Conservation (phyloP, 2,888 invertebrate species). For the Bombyx huttoni region DNA sequence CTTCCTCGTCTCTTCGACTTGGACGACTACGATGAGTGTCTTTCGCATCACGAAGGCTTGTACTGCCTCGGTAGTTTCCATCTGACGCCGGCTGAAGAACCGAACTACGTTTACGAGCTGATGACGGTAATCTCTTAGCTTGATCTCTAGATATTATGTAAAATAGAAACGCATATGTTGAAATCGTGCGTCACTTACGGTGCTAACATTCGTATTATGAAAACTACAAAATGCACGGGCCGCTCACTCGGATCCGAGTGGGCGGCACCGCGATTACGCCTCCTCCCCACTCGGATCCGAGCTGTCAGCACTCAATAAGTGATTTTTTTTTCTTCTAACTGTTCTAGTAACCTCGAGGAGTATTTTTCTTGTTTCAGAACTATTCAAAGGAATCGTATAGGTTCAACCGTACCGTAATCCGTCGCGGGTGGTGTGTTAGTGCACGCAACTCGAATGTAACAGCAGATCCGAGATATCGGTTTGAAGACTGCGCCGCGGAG, state of each 20-base stretch:
- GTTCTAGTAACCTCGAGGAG: too few relatives aligned
- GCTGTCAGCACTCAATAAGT: too few relatives aligned
- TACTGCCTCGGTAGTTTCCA: constrained; percentile 29
- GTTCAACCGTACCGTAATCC: constrained; percentile 25
- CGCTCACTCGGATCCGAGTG: too few relatives aligned
- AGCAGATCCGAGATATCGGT: constrained; percentile 3
- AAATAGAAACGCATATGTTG: too few relatives aligned
- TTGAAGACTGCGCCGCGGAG: constrained; percentile 10
- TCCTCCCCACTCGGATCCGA: too few relatives aligned
- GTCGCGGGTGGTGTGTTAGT: constrained; percentile 31
- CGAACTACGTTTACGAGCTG: constrained; percentile 6
- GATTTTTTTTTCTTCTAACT: too few relatives aligned
- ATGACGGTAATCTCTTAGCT: constrained; percentile 7
- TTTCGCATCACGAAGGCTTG: constrained; percentile 13
- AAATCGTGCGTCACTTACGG: too few relatives aligned
- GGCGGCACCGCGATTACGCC: too few relatives aligned
- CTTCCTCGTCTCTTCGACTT: constrained; percentile 23
- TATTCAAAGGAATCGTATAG: constrained; percentile 15
- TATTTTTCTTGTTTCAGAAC: constrained; percentile 7
- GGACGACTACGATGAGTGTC: constrained; percentile 25
- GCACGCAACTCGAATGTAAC: constrained; percentile 13
- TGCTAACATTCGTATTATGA: too few relatives aligned
- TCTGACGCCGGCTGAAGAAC: constrained; percentile 9
- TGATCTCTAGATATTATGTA: not conserved
- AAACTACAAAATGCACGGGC: too few relatives aligned